These are phyloP conservation scores for Enoplosus armatus DNA, from an alignment of 2,797 vertebrate species.

Conservation along the genomic window DNA sequence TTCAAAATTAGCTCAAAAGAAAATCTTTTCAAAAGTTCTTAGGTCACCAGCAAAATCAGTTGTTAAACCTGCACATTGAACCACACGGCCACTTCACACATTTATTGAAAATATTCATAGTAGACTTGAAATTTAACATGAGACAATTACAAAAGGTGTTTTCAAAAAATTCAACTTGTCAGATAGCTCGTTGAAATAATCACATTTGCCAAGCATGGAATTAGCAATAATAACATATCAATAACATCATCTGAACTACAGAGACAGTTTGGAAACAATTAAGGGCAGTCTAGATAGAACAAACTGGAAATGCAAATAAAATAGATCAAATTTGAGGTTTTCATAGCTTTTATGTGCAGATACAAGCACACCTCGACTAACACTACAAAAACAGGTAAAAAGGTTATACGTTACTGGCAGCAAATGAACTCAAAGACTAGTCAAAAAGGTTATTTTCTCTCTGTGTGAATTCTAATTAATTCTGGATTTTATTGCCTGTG, in stretches of 20 bases:
- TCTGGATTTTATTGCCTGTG: slow-evolving; percentile 30
- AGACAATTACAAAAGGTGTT: not conserved
- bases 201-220: not conserved
- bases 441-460: slow-evolving; percentile 20
- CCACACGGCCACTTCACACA: not conserved
- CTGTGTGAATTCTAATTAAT: slow-evolving; percentile 45
- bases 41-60: not conserved
- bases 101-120: slow-evolving; percentile 26
- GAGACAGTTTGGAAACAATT: not conserved
- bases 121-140: not conserved
- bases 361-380: slow-evolving; percentile 36
- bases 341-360: slow-evolving; percentile 45
- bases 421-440: slow-evolving; percentile 31
- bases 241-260: not conserved
- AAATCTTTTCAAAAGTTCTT: not conserved
- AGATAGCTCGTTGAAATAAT: not conserved
- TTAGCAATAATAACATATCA: not conserved
- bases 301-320: not conserved
- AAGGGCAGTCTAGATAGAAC: too few species aligned
- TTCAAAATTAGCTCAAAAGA: not conserved
- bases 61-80: not conserved
- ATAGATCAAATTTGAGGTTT: slow-evolving; percentile 7
- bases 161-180: not conserved
- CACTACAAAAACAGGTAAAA: slow-evolving; percentile 53
- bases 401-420: slow-evolving; percentile 53